Base-by-base conservation (phyloP, 2,888 invertebrate genomes). In the Heliconius sara region DNA sequence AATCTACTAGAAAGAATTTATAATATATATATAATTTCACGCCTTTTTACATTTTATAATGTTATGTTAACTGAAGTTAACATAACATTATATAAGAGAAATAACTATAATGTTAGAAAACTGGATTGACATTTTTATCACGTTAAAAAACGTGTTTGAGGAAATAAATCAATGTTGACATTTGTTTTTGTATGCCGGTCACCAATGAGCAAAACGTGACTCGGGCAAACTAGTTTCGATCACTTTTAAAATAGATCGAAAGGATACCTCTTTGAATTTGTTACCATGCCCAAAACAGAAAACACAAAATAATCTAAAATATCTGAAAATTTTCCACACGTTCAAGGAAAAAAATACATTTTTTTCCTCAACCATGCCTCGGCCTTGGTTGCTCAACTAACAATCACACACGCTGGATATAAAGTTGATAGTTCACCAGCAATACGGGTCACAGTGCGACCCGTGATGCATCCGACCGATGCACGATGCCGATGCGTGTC, bases 401-500 rank as follows among this genome's bases (percentile, higher is more conserved):
- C 65, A 80, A 67, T 81, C 52, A 47, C 72, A 79, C 71, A 60
- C 39, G 16, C 25, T 66, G 52, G 74, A 74, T 65, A 81, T 78
- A 82, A 79, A 82, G 79, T 82, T 81, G 81, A 82, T 79, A 79
- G 80, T 80, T 86, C 84, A 83, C 79, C 43, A 80, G 79, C 67
- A 79, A 81, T 82, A 80, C 82, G 80, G 86, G 86, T 87, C 86
- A 85, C 77, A 79, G 75, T 68, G 77, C 87, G 88, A 90, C 89
- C 90, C 87, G 88, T 87, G 90, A 91, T 93, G 94, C 92, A 94
- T 90, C 92, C 87, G 81, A 86, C 83, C 90, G 92, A 92, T 94
- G 94, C 93, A 94, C 86, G n/a, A n/a, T n/a, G n/a, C n/a, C n/a
- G n/a, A n/a, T n/a, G n/a, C 84, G 83, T 94, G 93, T 93, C 88